Conservation (phyloP, 1,140 invertebrate species). For the Solenopsis invicta region DNA sequence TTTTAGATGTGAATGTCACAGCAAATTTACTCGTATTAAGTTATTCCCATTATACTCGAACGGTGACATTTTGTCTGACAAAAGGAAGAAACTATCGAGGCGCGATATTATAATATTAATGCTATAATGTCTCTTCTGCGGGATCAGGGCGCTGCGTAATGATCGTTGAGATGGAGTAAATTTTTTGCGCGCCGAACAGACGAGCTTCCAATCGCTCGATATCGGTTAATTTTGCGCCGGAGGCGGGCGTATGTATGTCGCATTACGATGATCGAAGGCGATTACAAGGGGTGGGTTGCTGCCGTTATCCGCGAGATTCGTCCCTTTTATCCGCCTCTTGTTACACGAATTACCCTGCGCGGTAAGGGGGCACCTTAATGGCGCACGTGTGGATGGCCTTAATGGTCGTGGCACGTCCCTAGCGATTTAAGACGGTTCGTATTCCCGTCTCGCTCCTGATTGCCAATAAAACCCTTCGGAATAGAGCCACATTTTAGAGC, state of each 20-base stretch:
- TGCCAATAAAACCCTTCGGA: slow-evolving; percentile 44
- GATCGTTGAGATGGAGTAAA: neutral
- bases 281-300: slow-evolving; percentile 41
- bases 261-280: slow-evolving; percentile 42
- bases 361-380: slow-evolving; percentile 45
- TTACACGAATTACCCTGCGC: slow-evolving; percentile 60
- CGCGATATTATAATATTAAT: slow-evolving; percentile 19
- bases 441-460: slow-evolving; percentile 40
- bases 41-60: neutral
- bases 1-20: neutral
- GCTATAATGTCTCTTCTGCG: neutral
- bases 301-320: slow-evolving; percentile 54
- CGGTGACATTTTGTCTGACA: neutral
- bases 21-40: slow-evolving; percentile 5
- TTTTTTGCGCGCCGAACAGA: slow-evolving; percentile 35
- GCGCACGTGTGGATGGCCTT: slow-evolving; percentile 47
- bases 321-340: slow-evolving; percentile 60
- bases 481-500: neutral
- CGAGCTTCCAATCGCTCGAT: slow-evolving; percentile 8
- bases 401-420: slow-evolving; percentile 38
- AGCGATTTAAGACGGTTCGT: slow-evolving; percentile 49
- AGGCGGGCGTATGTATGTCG: slow-evolving; percentile 41
- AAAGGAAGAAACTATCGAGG: neutral
- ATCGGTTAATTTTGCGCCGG: slow-evolving; percentile 38
- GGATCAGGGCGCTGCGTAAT: slow-evolving; percentile 28